Conservation (phyloP, 2,888 invertebrate species). For the Tortrix viridana region DNA sequence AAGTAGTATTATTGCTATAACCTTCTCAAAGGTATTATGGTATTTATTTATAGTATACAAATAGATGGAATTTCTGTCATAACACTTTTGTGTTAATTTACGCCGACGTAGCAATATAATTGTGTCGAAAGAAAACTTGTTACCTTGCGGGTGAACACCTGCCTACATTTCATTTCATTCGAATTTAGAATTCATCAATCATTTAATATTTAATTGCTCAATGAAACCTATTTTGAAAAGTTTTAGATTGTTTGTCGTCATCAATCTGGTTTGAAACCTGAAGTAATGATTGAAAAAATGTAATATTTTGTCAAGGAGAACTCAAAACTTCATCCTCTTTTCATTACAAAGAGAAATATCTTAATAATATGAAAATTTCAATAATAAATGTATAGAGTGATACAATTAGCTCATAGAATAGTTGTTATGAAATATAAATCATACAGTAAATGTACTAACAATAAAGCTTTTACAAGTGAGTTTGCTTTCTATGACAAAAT, state of each 20-base stretch:
- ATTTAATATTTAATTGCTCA: no score
- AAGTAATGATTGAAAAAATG: neutral
- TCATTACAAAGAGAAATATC: constrained; percentile 1
- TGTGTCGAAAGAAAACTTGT: no score
- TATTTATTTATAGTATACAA: neutral
- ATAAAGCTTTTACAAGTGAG: constrained; percentile 44
- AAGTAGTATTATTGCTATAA: constrained; percentile 9
- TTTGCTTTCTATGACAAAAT: constrained; percentile 42
- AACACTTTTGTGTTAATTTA: no score
- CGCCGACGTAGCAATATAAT: no score
- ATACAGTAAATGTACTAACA: constrained; percentile 45
- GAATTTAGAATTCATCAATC: no score
- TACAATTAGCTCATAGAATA: constrained; percentile 47
- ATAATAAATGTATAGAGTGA: constrained; percentile 63
- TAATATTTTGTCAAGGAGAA: constrained; percentile 24
- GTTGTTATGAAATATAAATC: constrained; percentile 48
- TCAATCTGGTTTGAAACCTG: constrained; percentile 7
- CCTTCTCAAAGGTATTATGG: neutral
- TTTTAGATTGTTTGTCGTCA: neutral
- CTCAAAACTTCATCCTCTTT: constrained; percentile 16
- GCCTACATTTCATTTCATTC: no score
- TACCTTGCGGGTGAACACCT: no score
- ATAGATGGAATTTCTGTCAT: neutral
- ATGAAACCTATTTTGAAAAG: neutral
- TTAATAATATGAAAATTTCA: constrained; percentile 42